Evolutionary conservation across 2,797 vertebrate species (phyloP).

Genomic region (Esox lucius): DNA sequence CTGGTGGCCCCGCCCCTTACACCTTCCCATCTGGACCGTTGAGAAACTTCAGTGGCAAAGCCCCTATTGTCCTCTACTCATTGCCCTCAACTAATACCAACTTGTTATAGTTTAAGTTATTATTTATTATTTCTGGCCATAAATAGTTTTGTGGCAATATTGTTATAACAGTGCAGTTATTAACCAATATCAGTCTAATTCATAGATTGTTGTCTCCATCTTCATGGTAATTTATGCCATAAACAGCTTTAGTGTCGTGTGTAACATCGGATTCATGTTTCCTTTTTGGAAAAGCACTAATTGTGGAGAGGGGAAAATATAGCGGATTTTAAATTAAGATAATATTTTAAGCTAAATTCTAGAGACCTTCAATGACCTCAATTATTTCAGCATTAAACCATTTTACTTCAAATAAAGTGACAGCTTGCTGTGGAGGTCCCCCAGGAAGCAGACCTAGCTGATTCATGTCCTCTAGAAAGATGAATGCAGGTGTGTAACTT

Average conservation of each 20-base stretch:
- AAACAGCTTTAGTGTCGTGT: neutral
- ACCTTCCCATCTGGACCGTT: conserved; percentile 64
- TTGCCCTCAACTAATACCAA: conserved; percentile 16
- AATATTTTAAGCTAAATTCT: neutral
- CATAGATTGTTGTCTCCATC: neutral
- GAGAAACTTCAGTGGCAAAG: conserved; percentile 51
- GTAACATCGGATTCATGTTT: neutral
- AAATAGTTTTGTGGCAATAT: neutral
- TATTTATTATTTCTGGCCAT: neutral
- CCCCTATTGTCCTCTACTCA: conserved; percentile 29
- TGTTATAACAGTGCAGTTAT: neutral
- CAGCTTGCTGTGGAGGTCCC: conserved; percentile 14
- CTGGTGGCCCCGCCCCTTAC: conserved; percentile 52
- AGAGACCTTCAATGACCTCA: neutral
- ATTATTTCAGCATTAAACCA: conserved; percentile 2
- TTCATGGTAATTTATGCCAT: neutral
- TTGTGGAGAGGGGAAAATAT: neutral
- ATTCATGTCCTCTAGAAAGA: conserved; percentile 45
- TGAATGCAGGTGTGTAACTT: conserved; percentile 28
- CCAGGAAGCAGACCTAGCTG: conserved; percentile 28
- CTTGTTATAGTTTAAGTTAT: conserved; percentile 1
- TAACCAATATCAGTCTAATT: neutral
- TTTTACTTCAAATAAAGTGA: conserved; percentile 44
- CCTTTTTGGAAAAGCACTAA: neutral
- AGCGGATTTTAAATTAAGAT: neutral